Conservation (phyloP, 1,140 invertebrate genomes). For the Ptiloglossa arizonensis region DNA sequence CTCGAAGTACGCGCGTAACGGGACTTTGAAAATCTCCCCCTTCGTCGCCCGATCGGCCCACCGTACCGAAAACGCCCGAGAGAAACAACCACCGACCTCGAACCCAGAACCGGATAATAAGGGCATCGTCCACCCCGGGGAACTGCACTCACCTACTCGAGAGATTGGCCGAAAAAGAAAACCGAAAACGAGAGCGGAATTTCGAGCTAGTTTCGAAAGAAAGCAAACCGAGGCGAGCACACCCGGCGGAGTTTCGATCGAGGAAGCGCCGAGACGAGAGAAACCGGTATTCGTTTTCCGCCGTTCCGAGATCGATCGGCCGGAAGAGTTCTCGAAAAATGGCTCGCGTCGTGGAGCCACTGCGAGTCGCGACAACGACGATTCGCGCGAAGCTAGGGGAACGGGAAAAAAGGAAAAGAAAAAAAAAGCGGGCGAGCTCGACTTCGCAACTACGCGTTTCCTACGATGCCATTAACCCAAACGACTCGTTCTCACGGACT, state of each 20-base stretch:
- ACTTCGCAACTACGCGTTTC: slow-evolving; percentile 67
- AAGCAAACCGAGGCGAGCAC: too few relatives aligned
- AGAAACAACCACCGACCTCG: background rate
- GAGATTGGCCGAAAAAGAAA: too few relatives aligned
- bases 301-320: background rate
- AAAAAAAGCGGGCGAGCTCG: slow-evolving; percentile 8
- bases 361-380: slow-evolving; percentile 57
- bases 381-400: background rate
- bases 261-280: too few relatives aligned
- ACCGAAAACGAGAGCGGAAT: background rate
- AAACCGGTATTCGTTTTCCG: too few relatives aligned
- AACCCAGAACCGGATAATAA: background rate
- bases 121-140: background rate
- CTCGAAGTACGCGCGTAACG: background rate
- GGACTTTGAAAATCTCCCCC: background rate
- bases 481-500: slow-evolving; percentile 71
- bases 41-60: background rate
- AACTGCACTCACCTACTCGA: background rate
- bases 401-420: background rate
- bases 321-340: background rate
- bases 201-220: too few relatives aligned
- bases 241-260: too few relatives aligned
- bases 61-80: background rate
- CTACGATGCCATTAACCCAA: slow-evolving; percentile 68
- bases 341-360: too few relatives aligned